Conservation (phyloP, 2,113 vertebrate species). For the Tupaia tana region DNA sequence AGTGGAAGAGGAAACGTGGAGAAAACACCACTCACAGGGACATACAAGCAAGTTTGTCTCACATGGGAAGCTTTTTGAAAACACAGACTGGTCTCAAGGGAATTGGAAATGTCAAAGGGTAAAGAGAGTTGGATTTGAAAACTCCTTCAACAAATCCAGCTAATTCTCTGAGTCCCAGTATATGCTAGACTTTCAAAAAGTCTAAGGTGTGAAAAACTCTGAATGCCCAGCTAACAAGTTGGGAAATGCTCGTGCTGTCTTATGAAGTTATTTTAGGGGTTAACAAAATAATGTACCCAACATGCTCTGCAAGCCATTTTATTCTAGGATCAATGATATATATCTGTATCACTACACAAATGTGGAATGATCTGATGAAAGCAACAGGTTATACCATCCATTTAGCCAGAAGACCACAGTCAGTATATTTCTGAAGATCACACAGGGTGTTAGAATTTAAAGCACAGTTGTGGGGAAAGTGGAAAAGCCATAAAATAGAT, state of each 20-base stretch:
- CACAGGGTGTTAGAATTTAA: not conserved
- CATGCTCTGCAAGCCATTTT: not conserved
- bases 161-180: not conserved
- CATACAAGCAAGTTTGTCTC: not conserved
- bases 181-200: not conserved
- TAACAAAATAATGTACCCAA: not conserved
- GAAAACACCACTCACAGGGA: not conserved
- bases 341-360: not conserved
- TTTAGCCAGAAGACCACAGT: not conserved
- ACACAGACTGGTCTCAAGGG: not conserved
- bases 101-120: not conserved
- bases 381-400: not conserved
- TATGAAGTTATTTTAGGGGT: not conserved
- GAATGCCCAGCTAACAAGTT: not conserved
- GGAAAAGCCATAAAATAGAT: conserved; percentile 6
- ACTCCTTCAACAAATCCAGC: not conserved
- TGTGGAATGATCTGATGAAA: not conserved
- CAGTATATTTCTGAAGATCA: conserved; percentile 3
- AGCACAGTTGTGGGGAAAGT: not conserved
- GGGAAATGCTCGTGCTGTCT: not conserved
- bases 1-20: not conserved
- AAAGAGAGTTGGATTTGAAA: not conserved
- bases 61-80: not conserved
- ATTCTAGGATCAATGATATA: not conserved
- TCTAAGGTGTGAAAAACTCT: not conserved